These are phyloP conservation scores for Eriocheir sinensis DNA, from an alignment of 1,140 invertebrate species.

Conservation along the genomic window DNA sequence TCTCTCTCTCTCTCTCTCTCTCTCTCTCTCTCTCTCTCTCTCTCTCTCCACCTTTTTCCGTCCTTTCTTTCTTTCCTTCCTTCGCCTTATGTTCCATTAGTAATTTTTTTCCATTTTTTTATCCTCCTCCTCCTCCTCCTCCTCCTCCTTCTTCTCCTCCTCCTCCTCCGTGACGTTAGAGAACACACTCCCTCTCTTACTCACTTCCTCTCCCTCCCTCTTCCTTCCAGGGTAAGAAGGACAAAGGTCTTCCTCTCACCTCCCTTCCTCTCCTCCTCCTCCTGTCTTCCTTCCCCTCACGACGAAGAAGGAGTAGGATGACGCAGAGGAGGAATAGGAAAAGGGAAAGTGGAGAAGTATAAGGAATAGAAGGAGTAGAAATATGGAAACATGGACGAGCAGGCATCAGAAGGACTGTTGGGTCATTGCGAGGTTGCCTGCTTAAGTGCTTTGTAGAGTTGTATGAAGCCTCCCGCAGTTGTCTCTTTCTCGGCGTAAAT, in stretches of 20 bases:
- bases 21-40: not conserved
- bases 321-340: too few species aligned
- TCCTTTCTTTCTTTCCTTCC: not conserved
- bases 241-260: not conserved
- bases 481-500: too few species aligned
- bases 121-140: not conserved
- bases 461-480: too few species aligned
- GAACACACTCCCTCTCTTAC: not conserved
- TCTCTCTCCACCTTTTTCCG: not conserved
- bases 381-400: too few species aligned
- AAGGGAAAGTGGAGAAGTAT: too few species aligned
- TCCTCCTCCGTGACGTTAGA: not conserved
- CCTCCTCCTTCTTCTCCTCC: not conserved
- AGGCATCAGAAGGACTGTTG: too few species aligned
- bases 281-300: too few species aligned
- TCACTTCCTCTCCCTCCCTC: not conserved
- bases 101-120: not conserved
- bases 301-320: too few species aligned
- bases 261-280: not conserved
- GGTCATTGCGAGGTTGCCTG: too few species aligned
- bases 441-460: too few species aligned
- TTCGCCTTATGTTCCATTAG: not conserved
- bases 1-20: not conserved
- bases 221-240: not conserved
- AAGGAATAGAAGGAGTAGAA: too few species aligned